Evolutionary conservation across 1,140 invertebrate genomes (phyloP).

Genomic region (Neodiprion fabricii): DNA sequence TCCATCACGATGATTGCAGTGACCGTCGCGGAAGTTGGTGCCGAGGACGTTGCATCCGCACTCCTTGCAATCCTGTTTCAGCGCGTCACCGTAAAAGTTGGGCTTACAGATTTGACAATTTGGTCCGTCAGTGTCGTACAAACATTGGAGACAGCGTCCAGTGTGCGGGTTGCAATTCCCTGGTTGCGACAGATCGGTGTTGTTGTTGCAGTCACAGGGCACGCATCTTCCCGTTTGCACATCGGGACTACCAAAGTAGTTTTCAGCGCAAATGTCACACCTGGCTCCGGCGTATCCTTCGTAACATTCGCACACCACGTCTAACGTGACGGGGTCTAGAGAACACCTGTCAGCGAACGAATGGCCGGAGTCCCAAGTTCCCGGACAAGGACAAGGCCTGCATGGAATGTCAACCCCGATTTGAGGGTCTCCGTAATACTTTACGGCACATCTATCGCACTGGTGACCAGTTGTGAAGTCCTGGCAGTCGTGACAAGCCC

Average conservation of each 20-base stretch:
- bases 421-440: constrained; percentile 92
- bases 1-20: constrained; percentile 80
- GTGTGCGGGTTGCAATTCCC: constrained; percentile 87
- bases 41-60: constrained; percentile 89
- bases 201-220: constrained; percentile 88
- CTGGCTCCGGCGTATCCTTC: constrained; percentile 81
- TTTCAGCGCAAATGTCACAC: constrained; percentile 92
- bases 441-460: constrained; percentile 86
- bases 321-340: constrained; percentile 78
- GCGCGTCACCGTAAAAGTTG: constrained; percentile 85
- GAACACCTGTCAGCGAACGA: constrained; percentile 89
- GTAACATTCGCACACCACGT: constrained; percentile 88
- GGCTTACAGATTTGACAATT: constrained; percentile 85
- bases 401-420: constrained; percentile 85
- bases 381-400: constrained; percentile 88
- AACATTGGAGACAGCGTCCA: constrained; percentile 88
- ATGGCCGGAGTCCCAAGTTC: constrained; percentile 72
- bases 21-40: constrained; percentile 73
- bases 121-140: constrained; percentile 88
- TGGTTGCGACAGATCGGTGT: constrained; percentile 80
- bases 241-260: constrained; percentile 88
- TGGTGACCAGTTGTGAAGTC: constrained; percentile 82
- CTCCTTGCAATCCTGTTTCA: constrained; percentile 74
- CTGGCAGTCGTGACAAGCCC: constrained; percentile 82
- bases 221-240: constrained; percentile 79